These are phyloP conservation scores for Oncorhynchus clarkii DNA, from an alignment of 2,113 vertebrate genomes.

Conservation along the genomic window DNA sequence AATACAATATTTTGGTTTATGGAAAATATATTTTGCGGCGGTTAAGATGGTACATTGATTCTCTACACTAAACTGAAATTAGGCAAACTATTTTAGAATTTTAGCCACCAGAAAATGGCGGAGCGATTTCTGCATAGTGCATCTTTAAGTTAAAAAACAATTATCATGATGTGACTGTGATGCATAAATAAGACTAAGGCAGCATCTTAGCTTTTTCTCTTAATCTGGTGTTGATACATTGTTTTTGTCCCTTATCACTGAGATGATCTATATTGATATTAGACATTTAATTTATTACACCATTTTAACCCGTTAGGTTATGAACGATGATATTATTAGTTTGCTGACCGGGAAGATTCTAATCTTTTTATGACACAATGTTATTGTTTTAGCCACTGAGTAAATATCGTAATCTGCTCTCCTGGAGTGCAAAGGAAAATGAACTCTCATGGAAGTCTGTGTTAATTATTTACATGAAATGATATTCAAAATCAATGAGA, in stretches of 20 bases:
- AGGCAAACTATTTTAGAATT: not conserved
- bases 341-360: not conserved
- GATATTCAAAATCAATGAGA: constrained; percentile 65
- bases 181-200: no score
- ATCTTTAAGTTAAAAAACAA: no score
- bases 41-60: not conserved
- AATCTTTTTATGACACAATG: not conserved
- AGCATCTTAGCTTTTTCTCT: not conserved
- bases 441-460: constrained; percentile 52
- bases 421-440: constrained; percentile 54
- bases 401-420: constrained; percentile 34
- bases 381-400: constrained; percentile 44
- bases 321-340: not conserved
- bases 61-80: not conserved
- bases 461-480: constrained; percentile 64
- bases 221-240: not conserved
- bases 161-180: no score
- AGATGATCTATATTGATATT: not conserved
- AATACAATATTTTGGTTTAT: no score
- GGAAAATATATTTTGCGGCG: no score
- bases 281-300: not conserved
- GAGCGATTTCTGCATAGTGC: no score
- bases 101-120: not conserved
- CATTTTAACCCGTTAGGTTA: not conserved
- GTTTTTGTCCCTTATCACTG: not conserved